Evolutionary conservation across 2,888 invertebrate genomes (phyloP).

Genomic region (Pyrrhia umbra): DNA sequence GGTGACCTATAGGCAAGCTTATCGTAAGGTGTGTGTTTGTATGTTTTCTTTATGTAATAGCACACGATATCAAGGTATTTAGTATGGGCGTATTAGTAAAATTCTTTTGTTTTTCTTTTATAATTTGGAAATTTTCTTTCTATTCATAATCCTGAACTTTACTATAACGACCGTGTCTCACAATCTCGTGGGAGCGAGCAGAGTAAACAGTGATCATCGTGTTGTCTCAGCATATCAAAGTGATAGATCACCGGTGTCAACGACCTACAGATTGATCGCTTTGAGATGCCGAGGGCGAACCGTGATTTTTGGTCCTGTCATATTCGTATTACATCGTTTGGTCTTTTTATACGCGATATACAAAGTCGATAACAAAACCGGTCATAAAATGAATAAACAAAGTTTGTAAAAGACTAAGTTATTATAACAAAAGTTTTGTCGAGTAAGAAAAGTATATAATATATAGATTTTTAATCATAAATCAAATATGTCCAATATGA

Average conservation of each 20-base stretch:
- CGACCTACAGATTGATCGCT: constrained; percentile 67
- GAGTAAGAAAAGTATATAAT: no score
- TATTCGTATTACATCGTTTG: background rate
- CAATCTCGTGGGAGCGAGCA: constrained; percentile 72
- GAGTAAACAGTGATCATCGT: constrained; percentile 68
- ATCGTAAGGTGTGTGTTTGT: constrained; percentile 7
- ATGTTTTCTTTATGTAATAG: constrained; percentile 18
- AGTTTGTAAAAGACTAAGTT: no score
- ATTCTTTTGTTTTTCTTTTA: background rate
- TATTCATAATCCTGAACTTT: constrained; percentile 15
- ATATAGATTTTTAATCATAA: no score
- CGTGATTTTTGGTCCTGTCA: constrained; percentile 35
- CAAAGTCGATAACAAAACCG: no score
- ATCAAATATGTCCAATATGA: no score
- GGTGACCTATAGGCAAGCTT: constrained; percentile 19
- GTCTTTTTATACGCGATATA: background rate
- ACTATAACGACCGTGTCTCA: constrained; percentile 64
- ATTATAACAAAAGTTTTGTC: no score
- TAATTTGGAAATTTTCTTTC: constrained; percentile 13
- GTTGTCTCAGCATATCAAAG: constrained; percentile 73
- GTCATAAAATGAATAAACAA: no score
- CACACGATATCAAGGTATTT: background rate
- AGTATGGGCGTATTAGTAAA: constrained; percentile 6
- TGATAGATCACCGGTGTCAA: constrained; percentile 74
- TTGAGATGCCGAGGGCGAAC: constrained; percentile 31